These are phyloP conservation scores for Vannuccia rotundouncinata DNA, from an alignment of 2,888 invertebrate species.

Conservation along the genomic window DNA sequence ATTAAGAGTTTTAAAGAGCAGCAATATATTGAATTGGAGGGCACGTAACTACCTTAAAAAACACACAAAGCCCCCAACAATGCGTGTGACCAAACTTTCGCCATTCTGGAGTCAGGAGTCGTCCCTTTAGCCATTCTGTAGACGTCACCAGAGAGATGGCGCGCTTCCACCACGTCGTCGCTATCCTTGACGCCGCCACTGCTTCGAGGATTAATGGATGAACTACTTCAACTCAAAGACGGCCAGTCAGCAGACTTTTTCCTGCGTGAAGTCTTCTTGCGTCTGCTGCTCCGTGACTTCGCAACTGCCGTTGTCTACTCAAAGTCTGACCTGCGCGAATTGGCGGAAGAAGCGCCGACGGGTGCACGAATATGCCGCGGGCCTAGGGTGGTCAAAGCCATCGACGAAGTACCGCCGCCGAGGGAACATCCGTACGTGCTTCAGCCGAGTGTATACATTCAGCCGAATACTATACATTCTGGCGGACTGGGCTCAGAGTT, in stretches of 20 bases:
- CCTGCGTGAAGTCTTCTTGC: slow-evolving; percentile 13
- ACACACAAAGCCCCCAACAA: slow-evolving; percentile 3
- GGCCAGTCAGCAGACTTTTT: slow-evolving; percentile 18
- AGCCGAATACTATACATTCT: too few species aligned
- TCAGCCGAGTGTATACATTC: neutral
- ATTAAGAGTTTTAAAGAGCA: too few species aligned
- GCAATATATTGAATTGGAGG: too few species aligned
- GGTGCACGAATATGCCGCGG: neutral
- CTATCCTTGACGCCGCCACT: slow-evolving; percentile 1
- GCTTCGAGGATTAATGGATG: slow-evolving; percentile 8
- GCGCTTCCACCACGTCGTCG: neutral
- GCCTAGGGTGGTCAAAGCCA: neutral
- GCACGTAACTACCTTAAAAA: too few species aligned
- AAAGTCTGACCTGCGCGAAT: slow-evolving; percentile 22
- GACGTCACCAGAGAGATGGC: slow-evolving; percentile 19
- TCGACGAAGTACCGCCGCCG: neutral
- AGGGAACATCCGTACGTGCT: neutral
- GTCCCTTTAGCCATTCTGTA: neutral
- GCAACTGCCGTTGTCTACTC: slow-evolving; percentile 5
- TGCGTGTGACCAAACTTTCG: slow-evolving; percentile 1
- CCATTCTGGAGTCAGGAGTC: slow-evolving; percentile 17
- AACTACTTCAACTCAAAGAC: slow-evolving; percentile 14
- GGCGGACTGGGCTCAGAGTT: neutral
- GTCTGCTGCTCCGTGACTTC: neutral
- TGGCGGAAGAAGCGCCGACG: neutral